Evolutionary conservation across 2,797 vertebrate genomes (phyloP).

Genomic region (Thunnus albacares): DNA sequence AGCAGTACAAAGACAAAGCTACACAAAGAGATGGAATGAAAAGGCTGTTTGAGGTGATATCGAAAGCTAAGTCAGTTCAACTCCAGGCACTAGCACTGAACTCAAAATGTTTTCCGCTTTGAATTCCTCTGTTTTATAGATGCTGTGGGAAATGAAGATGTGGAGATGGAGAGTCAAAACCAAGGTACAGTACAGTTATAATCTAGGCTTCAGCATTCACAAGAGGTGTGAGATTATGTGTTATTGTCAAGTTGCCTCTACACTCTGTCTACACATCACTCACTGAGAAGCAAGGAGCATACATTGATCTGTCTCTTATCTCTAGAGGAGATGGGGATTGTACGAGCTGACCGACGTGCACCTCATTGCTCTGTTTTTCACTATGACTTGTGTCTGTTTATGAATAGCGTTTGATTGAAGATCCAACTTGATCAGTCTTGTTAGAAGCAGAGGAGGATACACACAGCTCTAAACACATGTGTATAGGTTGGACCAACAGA

Average conservation of each 20-base stretch:
- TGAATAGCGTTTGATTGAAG: constrained; percentile 54
- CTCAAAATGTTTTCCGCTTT: constrained; percentile 60
- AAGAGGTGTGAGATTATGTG: constrained; percentile 18
- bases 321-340: constrained; percentile 35
- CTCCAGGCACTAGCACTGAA: constrained; percentile 50
- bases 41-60: constrained; percentile 79
- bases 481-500: constrained; percentile 37
- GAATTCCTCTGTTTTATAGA: constrained; percentile 63
- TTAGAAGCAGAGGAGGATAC: constrained; percentile 59
- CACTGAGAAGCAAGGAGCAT: constrained; percentile 20
- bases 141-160: constrained; percentile 56
- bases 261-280: constrained; percentile 14
- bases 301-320: constrained; percentile 46
- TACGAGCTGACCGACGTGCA: constrained; percentile 31
- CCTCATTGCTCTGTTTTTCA: constrained; percentile 41
- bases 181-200: constrained; percentile 67
- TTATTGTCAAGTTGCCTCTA: constrained; percentile 36
- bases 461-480: constrained; percentile 51
- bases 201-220: constrained; percentile 14
- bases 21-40: constrained; percentile 77
- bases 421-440: constrained; percentile 48
- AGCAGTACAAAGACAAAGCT: constrained; percentile 77
- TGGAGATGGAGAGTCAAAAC: constrained; percentile 79
- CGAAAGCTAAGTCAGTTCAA: constrained; percentile 67
- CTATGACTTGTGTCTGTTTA: constrained; percentile 11